Evolutionary conservation across 2,113 vertebrate genomes (phyloP), one percentile per base, ranked within the genome.

Genomic region (Orientallactaga bullata): DNA sequence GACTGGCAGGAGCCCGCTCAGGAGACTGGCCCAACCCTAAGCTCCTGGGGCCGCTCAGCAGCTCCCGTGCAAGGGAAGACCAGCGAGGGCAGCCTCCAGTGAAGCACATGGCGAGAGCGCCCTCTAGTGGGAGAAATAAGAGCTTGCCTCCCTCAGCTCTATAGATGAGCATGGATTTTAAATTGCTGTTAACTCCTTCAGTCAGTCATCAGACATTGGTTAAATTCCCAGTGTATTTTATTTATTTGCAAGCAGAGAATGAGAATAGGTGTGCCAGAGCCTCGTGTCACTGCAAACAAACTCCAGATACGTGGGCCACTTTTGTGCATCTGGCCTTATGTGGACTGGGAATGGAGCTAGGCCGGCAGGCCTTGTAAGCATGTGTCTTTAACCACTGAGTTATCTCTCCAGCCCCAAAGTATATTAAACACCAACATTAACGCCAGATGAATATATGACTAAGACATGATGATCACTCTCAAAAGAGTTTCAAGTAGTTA

Each of bases 91-190:
- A 5, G 47, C 79, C 39, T 9, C 42, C 63, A 3, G 60, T 1
- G 39, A 93, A 80, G 88, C 76, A 0, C 90, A 93, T 85, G 6
- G 66, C 87, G 58, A 96, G 82, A 94, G 85, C 86, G 96, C 95
- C 97, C 96, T 96, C 97, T 96, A 95, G 96, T 63, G 97, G 94
- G 4, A 58, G 58, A 5, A 89, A 71, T 15, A 28, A 10, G 87
- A 3, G 3, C 74, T 35, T n/a, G 30, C 51, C 28, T 35, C 37
- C 16, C 35, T 4, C 32, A 7, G 51, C 11, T 20, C 13, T 4
- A n/a, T 0, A 1, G n/a, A n/a, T 39, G 3, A 3, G 51, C 35
- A 4, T 12, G n/a, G 32, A 2, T 66, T 88, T 42, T 13, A 39
- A 20, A 5, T 80, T 60, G 24, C 61, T 1, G 0, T 74, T 51